A percentile compares a stretch with the other conserved stretches of the same genome.
Conservation (phyloP, 2,113 vertebrate species). For the Thinocorus orbignyianus region DNA sequence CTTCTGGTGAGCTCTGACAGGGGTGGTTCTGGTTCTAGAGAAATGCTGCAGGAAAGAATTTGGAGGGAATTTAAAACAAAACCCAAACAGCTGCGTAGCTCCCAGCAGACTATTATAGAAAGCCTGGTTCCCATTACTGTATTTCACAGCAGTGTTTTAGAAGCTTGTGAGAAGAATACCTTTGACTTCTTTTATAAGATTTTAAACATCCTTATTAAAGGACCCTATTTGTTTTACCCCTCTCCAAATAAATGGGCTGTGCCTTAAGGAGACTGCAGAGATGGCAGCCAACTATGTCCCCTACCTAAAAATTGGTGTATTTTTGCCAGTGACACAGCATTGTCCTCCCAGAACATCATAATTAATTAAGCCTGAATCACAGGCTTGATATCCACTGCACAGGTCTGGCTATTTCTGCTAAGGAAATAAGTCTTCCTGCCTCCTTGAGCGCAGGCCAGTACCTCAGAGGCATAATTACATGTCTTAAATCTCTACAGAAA, state of each 20-base stretch:
- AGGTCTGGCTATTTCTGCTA: background rate
- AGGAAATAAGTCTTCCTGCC: background rate
- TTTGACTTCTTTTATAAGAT: background rate
- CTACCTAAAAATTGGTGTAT: background rate
- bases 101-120: background rate
- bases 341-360: background rate
- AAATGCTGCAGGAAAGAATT: background rate
- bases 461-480: background rate
- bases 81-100: background rate
- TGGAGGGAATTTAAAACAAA: background rate
- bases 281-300: background rate
- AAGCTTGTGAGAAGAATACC: conserved; percentile 1
- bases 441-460: background rate
- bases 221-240: background rate
- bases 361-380: conserved; percentile 9
- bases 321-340: background rate
- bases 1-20: background rate
- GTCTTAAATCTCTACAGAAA: background rate
- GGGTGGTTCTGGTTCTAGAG: background rate
- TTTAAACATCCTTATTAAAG: conserved; percentile 7
- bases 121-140: background rate
- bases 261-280: background rate
- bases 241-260: background rate
- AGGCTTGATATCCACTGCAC: background rate
- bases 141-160: background rate